These are phyloP conservation scores for Bactericera cockerelli DNA, from an alignment of 1,140 invertebrate genomes.

Conservation along the genomic window DNA sequence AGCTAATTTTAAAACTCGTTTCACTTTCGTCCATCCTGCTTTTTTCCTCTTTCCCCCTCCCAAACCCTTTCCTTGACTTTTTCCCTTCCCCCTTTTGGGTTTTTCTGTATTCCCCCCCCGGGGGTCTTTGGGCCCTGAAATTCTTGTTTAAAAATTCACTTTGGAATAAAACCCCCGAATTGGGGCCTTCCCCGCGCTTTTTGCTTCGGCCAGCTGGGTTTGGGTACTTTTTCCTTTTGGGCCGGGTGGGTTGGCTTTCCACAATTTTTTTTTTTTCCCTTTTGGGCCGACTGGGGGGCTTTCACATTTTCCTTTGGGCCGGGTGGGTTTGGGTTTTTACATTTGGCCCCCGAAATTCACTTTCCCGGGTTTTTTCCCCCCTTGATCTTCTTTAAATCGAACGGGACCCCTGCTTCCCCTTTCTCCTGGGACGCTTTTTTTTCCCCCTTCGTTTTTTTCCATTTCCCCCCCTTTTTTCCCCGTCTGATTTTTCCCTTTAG, in stretches of 20 bases:
- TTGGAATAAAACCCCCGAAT: background rate
- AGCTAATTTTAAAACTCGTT: no score
- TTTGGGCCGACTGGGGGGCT: background rate
- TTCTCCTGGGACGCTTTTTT: background rate
- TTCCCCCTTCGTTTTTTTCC: background rate
- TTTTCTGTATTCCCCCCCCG: background rate
- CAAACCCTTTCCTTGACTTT: background rate
- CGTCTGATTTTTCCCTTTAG: background rate
- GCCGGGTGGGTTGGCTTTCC: no score
- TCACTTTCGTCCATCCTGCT: no score
- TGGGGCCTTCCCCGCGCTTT: no score
- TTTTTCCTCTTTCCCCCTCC: background rate
- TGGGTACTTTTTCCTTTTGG: no score
- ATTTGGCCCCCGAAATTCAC: no score
- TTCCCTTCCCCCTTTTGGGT: background rate
- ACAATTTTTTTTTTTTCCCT: background rate
- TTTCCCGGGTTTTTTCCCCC: background rate
- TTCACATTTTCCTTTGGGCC: background rate
- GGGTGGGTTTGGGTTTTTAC: background rate
- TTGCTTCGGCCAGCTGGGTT: no score
- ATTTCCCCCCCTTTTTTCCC: background rate
- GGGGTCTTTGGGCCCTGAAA: background rate
- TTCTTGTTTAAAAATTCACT: background rate
- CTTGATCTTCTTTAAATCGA: background rate
- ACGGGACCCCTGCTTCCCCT: background rate